phyloP scores from a whole-genome alignment of 2,113 vertebrate genomes.

The Calidris pygmaea region DNA sequence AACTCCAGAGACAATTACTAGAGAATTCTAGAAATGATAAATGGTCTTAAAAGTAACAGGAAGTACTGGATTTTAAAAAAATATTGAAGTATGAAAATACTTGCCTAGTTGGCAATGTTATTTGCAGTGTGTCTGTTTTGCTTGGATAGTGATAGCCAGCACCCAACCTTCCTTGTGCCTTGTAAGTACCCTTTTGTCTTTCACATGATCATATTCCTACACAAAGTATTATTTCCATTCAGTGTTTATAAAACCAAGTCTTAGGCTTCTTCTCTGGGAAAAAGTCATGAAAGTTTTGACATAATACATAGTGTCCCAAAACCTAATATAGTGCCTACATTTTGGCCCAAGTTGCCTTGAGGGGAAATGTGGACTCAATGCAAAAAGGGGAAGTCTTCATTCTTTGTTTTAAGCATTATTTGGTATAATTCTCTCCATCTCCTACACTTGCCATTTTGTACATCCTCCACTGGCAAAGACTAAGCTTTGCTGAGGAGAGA shows the following conservation, averaged over 20 bases:
- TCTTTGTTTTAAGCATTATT: not conserved
- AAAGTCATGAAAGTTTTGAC: not conserved
- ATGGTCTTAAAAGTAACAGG: not conserved
- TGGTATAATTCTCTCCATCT: not conserved
- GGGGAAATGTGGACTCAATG: not conserved
- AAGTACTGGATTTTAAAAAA: not conserved
- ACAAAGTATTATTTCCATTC: not conserved
- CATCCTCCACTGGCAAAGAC: not conserved
- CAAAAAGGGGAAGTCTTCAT: not conserved
- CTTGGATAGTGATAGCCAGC: not conserved
- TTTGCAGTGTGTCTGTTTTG: not conserved
- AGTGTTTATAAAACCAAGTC: not conserved
- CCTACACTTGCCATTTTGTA: not conserved
- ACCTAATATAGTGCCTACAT: not conserved
- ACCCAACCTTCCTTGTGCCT: not conserved
- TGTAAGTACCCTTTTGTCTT: not conserved
- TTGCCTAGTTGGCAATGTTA: not conserved
- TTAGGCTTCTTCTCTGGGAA: not conserved
- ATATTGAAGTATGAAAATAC: not conserved
- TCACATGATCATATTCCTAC: not conserved
- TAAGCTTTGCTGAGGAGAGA: not conserved
- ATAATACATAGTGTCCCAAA: not conserved
- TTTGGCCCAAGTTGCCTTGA: not conserved
- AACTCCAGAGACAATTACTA: not conserved
- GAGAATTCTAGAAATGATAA: not conserved